Evolutionary conservation across 2,888 invertebrate genomes (phyloP), one percentile per base, ranked within the genome.

Genomic region (Caprella mutica): DNA sequence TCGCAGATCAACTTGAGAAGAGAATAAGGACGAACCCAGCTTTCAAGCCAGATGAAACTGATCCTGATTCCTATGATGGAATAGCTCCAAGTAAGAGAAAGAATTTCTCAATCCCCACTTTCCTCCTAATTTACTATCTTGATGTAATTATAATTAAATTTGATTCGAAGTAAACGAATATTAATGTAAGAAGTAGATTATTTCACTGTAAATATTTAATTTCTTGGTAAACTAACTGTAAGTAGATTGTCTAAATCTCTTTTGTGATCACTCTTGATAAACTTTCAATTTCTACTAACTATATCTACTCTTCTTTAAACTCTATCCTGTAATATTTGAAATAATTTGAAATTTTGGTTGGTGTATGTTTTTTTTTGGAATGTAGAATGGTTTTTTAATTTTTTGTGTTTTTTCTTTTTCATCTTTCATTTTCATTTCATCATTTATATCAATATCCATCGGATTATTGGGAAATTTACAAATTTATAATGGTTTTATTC

Each of bases 1-100:
- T 30, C 26, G 12, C 58, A 61, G 61, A 61, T 52, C 52, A 61
- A 52, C 38, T 61, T 29, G 58, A 40, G 9, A 46, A 55, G 12
- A 43, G 38, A n/a, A 23, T 61, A 29, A 40, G 58, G 12, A 58
- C 58, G 53, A 61, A 61, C 48, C 61, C 61, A 0, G 58, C 58
- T 26, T 61, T 53, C 52, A 52, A 52, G 35, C 33, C 42, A 9
- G 56, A 58, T 29, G 61, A 58, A 26, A 50, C 29, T 3, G 52
- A 40, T 43, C 24, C 50, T 5, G 29, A 27, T 12, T 48, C 48
- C 17, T 48, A 48, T 26, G 30, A 48, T 17, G 48, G 48, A 2
- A 30, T 48, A 6, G 19, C 19, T 4, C 9, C 44, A 48, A 48
- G 48, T 48, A 27, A 48, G 48, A 30, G 5, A n/a, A n/a, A n/a